Evolutionary conservation across 2,888 invertebrate species (phyloP), one percentile per base, ranked within the genome.

Genomic region (Acronicta leporina): DNA sequence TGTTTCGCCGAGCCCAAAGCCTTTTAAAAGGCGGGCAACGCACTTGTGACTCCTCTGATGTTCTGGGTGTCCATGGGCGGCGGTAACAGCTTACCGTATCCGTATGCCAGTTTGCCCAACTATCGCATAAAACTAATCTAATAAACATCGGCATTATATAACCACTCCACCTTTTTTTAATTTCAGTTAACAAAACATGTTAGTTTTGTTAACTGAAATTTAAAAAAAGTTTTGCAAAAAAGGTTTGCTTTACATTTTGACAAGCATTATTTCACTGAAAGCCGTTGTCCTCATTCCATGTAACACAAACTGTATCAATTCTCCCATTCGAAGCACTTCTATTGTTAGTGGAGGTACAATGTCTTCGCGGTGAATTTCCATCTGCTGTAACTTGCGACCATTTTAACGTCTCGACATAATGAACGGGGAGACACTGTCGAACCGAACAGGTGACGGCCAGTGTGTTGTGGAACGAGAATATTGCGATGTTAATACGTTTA

Each of bases 341-440:
- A 73, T 80, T 76, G 77, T 66, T 45, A 44, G 9, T 9, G n/a
- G 44, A 50, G 60, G 58, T 69, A 80, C 79, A 82, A 79, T 82
- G 79, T 82, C 82, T 83, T 83, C 71, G 49, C 70, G 48, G 60
- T 75, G 73, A 75, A 82, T 81, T 80, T 79, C 75, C 78, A 79
- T 75, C 73, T 64, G 69, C 54, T 30, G 61, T 63, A 75, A 67
- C 55, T 72, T 72, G 74, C 54, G 56, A 66, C 75, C 75, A 70
- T 79, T 80, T 80, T 75, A 79, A 76, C 67, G 71, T 75, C 76
- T 78, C 76, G 61, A 69, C 73, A 69, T 77, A 79, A 80, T 85
- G 85, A 84, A 85, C 77, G 72, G 83, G 61, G 73, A 61, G 78
- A 75, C 75, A 77, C 78, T 78, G 82, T 83, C 79, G 72, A 80